phyloP scores from a whole-genome alignment of 2,888 invertebrate species.

The Steinernema hermaphroditum region DNA sequence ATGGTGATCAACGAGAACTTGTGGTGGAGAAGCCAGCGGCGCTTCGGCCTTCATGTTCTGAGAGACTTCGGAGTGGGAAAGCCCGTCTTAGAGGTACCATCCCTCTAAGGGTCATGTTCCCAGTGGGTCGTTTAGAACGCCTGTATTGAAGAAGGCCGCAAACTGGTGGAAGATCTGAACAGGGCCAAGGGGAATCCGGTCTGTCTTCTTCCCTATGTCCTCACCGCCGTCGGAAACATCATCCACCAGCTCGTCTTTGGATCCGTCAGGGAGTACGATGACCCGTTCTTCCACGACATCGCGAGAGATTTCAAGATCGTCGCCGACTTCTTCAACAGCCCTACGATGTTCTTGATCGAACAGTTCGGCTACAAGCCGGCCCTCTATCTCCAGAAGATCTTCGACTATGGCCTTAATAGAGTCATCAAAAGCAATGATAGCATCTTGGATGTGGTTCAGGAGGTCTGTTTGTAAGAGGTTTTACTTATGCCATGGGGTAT shows the following conservation, averaged over 20 bases:
- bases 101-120: background rate
- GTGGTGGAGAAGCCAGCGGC: conserved; percentile 47
- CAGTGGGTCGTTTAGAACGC: conserved; percentile 40
- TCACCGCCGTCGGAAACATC: conserved; percentile 49
- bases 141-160: conserved; percentile 38
- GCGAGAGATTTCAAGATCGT: conserved; percentile 43
- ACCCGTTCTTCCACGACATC: conserved; percentile 46
- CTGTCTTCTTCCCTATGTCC: conserved; percentile 40
- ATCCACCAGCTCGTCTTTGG: conserved; percentile 48
- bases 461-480: conserved; percentile 31
- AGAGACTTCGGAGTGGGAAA: conserved; percentile 46
- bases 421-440: conserved; percentile 37
- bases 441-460: conserved; percentile 40
- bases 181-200: conserved; percentile 36
- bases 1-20: conserved; percentile 48
- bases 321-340: conserved; percentile 45
- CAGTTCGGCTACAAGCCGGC: conserved; percentile 42
- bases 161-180: conserved; percentile 38
- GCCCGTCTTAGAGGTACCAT: conserved; percentile 38
- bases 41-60: conserved; percentile 46
- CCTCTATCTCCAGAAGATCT: too few species aligned
- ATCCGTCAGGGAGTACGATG: conserved; percentile 42
- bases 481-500: too few species aligned
- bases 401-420: too few species aligned
- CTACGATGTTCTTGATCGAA: conserved; percentile 46